A percentile compares a stretch with the other conserved stretches of the same genome.
These are phyloP conservation scores for Lagria hirta DNA, from an alignment of 2,888 invertebrate genomes.

Conservation along the genomic window DNA sequence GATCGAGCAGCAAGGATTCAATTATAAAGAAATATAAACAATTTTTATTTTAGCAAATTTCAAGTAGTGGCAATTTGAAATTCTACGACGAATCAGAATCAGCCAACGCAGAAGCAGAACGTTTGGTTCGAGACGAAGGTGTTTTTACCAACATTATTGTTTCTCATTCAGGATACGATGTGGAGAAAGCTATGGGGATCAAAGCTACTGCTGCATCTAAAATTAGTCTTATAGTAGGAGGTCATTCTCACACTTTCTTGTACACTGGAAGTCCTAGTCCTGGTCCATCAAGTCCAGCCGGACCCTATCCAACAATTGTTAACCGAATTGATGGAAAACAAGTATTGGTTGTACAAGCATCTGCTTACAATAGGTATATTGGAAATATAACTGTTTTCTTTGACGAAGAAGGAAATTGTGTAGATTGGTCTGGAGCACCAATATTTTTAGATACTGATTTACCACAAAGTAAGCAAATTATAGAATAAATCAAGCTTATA, in stretches of 20 bases:
- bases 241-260: constrained; percentile 80
- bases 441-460: constrained; percentile 63
- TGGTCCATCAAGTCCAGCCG: constrained; percentile 59
- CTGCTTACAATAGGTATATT: constrained; percentile 72
- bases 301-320: constrained; percentile 71
- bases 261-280: constrained; percentile 59
- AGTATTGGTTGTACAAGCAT: constrained; percentile 72
- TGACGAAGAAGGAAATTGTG: constrained; percentile 65
- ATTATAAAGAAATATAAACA: no score
- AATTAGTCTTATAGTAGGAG: constrained; percentile 82
- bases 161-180: constrained; percentile 77
- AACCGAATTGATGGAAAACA: constrained; percentile 58
- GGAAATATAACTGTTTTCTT: constrained; percentile 74
- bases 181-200: constrained; percentile 67
- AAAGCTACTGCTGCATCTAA: constrained; percentile 60
- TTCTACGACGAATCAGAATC: constrained; percentile 70
- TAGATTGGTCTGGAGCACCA: constrained; percentile 67
- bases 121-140: constrained; percentile 61
- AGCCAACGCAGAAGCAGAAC: constrained; percentile 67
- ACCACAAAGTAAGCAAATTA: constrained; percentile 23
- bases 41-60: constrained; percentile 64
- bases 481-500: no score
- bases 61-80: constrained; percentile 65
- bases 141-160: constrained; percentile 79
- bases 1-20: background rate